phyloP scores from a whole-genome alignment of 2,113 vertebrate genomes.

The Silurus glanis region DNA sequence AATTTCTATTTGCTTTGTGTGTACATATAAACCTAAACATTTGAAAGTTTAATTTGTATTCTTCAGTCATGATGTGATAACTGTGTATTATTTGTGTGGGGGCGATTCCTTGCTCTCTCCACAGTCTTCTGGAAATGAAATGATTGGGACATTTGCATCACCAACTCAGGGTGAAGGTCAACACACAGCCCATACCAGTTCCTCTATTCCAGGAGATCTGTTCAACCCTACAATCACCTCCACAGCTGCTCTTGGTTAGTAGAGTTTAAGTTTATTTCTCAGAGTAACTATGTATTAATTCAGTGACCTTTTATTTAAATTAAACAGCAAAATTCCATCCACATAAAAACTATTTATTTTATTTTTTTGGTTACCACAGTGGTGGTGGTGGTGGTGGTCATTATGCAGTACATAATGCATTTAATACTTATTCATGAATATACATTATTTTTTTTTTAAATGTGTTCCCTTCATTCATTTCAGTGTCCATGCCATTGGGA shows the following conservation, averaged over 20 bases:
- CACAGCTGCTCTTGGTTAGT: constrained; percentile 65
- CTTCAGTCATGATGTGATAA: background rate
- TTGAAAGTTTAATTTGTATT: constrained; percentile 16
- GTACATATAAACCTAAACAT: background rate
- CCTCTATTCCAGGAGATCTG: constrained; percentile 65
- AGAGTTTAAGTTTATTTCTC: too few relatives aligned
- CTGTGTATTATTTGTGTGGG: background rate
- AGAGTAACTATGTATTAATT: background rate
- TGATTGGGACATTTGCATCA: constrained; percentile 79
- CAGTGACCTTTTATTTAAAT: background rate
- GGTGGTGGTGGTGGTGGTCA: background rate
- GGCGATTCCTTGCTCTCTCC: constrained; percentile 9
- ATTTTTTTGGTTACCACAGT: background rate
- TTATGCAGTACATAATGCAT: too few relatives aligned
- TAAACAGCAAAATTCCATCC: background rate
- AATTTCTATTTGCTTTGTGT: background rate
- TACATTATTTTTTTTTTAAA: background rate
- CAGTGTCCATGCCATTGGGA: constrained; percentile 76
- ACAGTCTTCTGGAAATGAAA: constrained; percentile 74
- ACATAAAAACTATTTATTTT: background rate
- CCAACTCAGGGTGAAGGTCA: constrained; percentile 55
- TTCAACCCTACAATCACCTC: constrained; percentile 70
- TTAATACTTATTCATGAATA: background rate
- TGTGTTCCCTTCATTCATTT: constrained; percentile 18
- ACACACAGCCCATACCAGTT: constrained; percentile 50